A percentile compares a stretch with the other conserved stretches of the same genome.
These are phyloP conservation scores for Dendrophyllia cribrosa DNA, from an alignment of 64 coral and sea anemone genomes.

Conservation along the genomic window DNA sequence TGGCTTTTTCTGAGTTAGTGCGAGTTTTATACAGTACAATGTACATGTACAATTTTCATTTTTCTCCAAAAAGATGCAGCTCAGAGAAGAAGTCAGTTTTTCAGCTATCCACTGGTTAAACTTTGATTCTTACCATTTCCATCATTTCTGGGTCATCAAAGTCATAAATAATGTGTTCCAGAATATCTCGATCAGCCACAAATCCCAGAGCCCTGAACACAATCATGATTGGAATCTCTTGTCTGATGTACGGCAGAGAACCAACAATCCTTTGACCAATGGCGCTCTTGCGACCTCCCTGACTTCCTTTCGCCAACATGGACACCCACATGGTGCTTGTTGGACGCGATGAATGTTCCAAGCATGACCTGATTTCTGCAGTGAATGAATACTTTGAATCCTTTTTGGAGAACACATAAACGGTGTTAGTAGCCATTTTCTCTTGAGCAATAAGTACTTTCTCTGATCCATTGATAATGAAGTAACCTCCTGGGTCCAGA, in stretches of 20 bases:
- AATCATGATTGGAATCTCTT: conserved; percentile 99
- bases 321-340: conserved; percentile 99
- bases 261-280: conserved; percentile 99
- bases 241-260: conserved; percentile 93
- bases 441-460: conserved; percentile 99
- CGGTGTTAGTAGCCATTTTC: conserved; percentile 99
- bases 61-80: neutral
- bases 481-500: conserved; percentile 96
- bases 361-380: conserved; percentile 95
- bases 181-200: conserved; percentile 98
- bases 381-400: conserved; percentile 99
- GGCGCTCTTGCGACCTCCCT: conserved; percentile 92
- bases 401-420: conserved; percentile 98
- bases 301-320: conserved; percentile 95
- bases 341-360: conserved; percentile 96
- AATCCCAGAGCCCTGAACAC: conserved; percentile 99
- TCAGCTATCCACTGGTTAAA: neutral
- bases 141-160: conserved; percentile 99
- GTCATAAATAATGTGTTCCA: conserved; percentile 99
- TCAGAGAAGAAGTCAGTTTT: neutral
- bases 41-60: neutral
- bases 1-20: too few species aligned
- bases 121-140: conserved; percentile 88
- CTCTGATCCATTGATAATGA: conserved; percentile 99
- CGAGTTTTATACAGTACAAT: too few species aligned